Evolutionary conservation across 1,140 invertebrate genomes (phyloP).

Genomic region (Panagrolaimus sp.): DNA sequence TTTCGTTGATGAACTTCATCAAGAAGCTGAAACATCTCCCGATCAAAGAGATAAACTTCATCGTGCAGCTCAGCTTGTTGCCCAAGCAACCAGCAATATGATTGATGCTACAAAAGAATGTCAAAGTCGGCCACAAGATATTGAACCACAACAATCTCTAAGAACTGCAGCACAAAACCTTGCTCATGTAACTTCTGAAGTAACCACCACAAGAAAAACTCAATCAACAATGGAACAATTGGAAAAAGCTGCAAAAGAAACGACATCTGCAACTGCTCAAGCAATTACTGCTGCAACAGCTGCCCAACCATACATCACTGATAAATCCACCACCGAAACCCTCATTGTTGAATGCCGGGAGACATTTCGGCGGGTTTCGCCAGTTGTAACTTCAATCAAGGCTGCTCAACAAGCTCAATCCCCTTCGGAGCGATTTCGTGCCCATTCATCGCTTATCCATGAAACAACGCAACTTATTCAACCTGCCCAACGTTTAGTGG

Average conservation of each 20-base stretch:
- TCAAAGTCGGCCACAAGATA: constrained; percentile 77
- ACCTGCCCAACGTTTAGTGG: constrained; percentile 69
- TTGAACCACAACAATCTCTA: constrained; percentile 75
- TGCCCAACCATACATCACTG: constrained; percentile 66
- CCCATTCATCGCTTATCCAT: constrained; percentile 55
- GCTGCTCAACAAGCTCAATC: constrained; percentile 70
- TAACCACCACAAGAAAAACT: constrained; percentile 73
- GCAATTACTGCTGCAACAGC: constrained; percentile 67
- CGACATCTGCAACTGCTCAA: constrained; percentile 78
- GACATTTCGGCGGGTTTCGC: constrained; percentile 75
- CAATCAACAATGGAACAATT: constrained; percentile 72
- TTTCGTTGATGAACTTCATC: constrained; percentile 74
- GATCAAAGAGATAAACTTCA: constrained; percentile 83
- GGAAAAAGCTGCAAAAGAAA: constrained; percentile 76
- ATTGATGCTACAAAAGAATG: constrained; percentile 90
- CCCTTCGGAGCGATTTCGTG: constrained; percentile 62
- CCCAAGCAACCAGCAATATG: constrained; percentile 83
- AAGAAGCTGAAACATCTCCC: constrained; percentile 78
- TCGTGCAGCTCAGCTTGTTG: constrained; percentile 78
- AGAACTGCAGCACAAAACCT: constrained; percentile 83
- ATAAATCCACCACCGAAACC: constrained; percentile 68
- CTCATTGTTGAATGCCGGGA: constrained; percentile 71
- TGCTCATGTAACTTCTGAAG: constrained; percentile 72
- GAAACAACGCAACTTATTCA: constrained; percentile 51
- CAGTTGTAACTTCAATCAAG: constrained; percentile 64